Conservation (phyloP, 2,888 invertebrate genomes). For the Parnassius orleans region DNA sequence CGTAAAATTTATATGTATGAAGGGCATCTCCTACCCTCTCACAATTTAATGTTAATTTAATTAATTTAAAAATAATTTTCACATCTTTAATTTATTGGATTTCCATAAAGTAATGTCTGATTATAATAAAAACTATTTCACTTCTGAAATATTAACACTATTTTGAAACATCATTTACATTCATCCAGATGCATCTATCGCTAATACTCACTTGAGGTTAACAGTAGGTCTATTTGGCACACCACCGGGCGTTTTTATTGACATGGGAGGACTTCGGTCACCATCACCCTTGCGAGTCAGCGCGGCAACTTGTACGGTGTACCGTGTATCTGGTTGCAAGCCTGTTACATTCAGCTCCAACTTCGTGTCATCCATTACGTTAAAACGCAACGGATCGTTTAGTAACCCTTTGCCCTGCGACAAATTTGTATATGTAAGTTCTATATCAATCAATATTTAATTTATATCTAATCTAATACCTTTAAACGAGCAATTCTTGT, state of each 20-base stretch:
- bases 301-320: constrained; percentile 96
- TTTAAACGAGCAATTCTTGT: no score
- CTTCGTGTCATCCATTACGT: constrained; percentile 89
- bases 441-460: no score
- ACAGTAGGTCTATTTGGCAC: constrained; percentile 93
- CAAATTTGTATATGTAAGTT: constrained; percentile 1
- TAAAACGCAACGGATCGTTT: constrained; percentile 93
- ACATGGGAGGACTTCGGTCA: constrained; percentile 91
- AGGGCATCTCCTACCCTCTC: no score
- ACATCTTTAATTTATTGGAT: no score
- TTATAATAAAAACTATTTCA: no score
- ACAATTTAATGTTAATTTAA: no score
- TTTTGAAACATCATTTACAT: not conserved
- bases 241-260: constrained; percentile 95
- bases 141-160: no score
- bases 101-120: no score
- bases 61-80: no score
- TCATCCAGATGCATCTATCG: no score
- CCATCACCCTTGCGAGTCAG: constrained; percentile 98
- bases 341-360: constrained; percentile 92
- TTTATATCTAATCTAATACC: no score
- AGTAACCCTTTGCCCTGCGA: constrained; percentile 87
- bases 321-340: constrained; percentile 96
- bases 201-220: constrained; percentile 84
- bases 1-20: no score